These are phyloP conservation scores for Chelonus insularis DNA, from an alignment of 1,140 invertebrate species.

Conservation along the genomic window DNA sequence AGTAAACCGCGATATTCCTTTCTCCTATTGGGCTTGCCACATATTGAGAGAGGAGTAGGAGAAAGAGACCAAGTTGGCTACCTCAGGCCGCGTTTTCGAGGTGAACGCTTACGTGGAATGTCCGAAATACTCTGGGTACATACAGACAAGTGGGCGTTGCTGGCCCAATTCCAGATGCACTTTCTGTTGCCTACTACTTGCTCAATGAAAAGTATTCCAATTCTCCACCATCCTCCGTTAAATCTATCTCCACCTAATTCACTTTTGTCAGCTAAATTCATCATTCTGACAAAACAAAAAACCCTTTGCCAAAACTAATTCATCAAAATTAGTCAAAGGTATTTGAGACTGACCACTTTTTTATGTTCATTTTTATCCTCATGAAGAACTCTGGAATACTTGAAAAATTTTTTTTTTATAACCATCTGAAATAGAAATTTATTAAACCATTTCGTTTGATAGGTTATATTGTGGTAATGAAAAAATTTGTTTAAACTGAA, in stretches of 20 bases:
- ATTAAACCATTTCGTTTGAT: too few relatives aligned
- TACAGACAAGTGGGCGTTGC: slow-evolving; percentile 51
- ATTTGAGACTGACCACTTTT: not conserved
- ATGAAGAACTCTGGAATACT: too few relatives aligned
- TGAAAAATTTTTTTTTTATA: too few relatives aligned
- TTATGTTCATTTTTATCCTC: too few relatives aligned
- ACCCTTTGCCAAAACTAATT: too few relatives aligned
- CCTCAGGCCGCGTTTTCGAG: slow-evolving; percentile 15
- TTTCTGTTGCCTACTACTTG: slow-evolving; percentile 37
- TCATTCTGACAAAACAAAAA: not conserved
- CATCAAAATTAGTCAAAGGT: not conserved
- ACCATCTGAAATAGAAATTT: too few relatives aligned
- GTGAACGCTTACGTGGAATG: slow-evolving; percentile 46
- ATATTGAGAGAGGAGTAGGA: not conserved
- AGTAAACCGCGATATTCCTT: slow-evolving; percentile 36
- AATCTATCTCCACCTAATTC: not conserved
- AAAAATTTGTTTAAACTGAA: too few relatives aligned
- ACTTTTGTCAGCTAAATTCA: slow-evolving; percentile 10
- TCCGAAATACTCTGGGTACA: slow-evolving; percentile 52
- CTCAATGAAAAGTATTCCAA: slow-evolving; percentile 38
- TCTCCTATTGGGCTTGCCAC: not conserved
- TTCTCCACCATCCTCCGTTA: not conserved
- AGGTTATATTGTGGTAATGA: too few relatives aligned
- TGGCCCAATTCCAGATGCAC: slow-evolving; percentile 51
- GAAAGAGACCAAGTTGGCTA: not conserved